Base-by-base conservation (phyloP, 2,888 invertebrate species). In the Colostygia pectinataria region DNA sequence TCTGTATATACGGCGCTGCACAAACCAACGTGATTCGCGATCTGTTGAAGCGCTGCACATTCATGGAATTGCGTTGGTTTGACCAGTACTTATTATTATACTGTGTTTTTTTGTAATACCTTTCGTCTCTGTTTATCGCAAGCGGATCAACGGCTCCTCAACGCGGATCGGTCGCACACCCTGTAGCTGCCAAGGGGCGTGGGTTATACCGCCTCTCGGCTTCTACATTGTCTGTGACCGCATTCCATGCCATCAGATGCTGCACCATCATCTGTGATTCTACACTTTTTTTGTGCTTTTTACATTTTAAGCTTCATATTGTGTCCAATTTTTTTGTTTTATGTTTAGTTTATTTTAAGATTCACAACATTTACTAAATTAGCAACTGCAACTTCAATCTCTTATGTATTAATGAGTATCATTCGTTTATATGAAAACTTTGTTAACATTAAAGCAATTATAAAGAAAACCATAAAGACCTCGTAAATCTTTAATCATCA, bases 121-220 rank as follows among this genome's bases (percentile, higher is more conserved):
- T 33, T 40, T 28, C 32, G 8, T 41, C 20, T n/a, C 43, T 34
- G 45, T 38, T 37, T n/a, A 37, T 29, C 10, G 31, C 47, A 44
- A 51, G 49, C 24, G 31, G 42, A 34, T 20, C 23, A 24, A 23
- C 32, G 53, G 15, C 44, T 55, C 24, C 46, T 37, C 24, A 38
- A 15, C 50, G 23, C 9, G 71, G 74, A 66, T 63, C 66, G 68
- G 80, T 64, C 65, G 80, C 76, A 66, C 53, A 82, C 90, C 90
- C 90, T 90, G 90, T 90, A 90, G 90, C 86, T 86, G 87, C 89
- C 86, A 85, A 88, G 88, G 89, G 90, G 88, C 86, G 88, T 65
- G 66, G 78, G 77, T 39, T 36, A 52, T 58, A 63, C 77, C 85
- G 64, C 88, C 81, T 81, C 85, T 87, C 53, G 54, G 83, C 75